Percentiles rank a stretch among this genome's conserved stretches.
Evolutionary conservation across 2,888 invertebrate genomes (phyloP).

Genomic region (Eurytoma californica): DNA sequence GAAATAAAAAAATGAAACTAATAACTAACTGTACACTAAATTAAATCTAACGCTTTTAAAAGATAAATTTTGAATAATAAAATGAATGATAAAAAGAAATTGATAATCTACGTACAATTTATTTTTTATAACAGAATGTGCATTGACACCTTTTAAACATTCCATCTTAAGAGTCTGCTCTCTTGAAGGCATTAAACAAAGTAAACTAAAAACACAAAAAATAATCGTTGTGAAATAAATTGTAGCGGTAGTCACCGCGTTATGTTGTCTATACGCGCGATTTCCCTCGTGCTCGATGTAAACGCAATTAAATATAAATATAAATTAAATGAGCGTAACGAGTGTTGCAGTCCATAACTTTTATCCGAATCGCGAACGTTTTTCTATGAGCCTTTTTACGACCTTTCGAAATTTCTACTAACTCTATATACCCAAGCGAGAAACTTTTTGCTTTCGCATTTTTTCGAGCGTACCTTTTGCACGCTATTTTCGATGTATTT

Average conservation of each 20-base stretch:
- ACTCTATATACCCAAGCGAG: not conserved
- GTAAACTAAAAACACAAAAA: not conserved
- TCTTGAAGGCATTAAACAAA: constrained; percentile 32
- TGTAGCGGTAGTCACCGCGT: not conserved
- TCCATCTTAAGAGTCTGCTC: constrained; percentile 39
- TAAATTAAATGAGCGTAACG: not conserved
- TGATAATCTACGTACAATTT: not conserved
- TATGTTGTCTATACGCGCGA: constrained; percentile 13
- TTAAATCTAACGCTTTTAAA: not conserved
- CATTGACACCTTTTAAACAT: not conserved
- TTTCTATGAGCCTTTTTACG: constrained; percentile 32
- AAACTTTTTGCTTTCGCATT: not conserved
- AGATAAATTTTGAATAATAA: not conserved
- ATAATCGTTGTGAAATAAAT: constrained; percentile 19
- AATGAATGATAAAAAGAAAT: not conserved
- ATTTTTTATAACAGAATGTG: constrained; percentile 22
- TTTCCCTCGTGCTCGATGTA: constrained; percentile 21
- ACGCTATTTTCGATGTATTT: not conserved
- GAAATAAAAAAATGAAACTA: not conserved
- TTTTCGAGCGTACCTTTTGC: not conserved
- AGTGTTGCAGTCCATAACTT: not conserved
- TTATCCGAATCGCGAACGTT: not conserved
- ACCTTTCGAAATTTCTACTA: constrained; percentile 27
- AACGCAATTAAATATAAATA: constrained; percentile 28
- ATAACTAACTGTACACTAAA: not conserved